These are phyloP conservation scores for Lamellibrachia columna DNA, from an alignment of 2,888 invertebrate genomes.

Conservation along the genomic window DNA sequence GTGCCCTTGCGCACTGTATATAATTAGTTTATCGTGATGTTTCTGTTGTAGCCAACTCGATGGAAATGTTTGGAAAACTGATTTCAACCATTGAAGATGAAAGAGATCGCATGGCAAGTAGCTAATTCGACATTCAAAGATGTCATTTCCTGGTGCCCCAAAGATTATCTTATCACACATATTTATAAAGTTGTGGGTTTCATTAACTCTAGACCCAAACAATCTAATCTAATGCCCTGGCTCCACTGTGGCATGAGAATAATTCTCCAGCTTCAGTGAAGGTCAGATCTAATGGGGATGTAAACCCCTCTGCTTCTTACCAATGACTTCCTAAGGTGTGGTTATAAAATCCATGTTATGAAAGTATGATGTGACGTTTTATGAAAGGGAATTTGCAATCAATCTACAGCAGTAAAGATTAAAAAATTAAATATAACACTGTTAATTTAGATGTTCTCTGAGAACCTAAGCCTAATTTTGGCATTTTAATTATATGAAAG, in stretches of 20 bases:
- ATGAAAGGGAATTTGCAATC: no score
- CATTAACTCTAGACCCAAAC: neutral
- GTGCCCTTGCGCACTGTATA: no score
- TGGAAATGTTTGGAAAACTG: conserved; percentile 90
- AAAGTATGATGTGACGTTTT: no score
- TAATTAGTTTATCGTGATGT: neutral
- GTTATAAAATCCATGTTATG: no score
- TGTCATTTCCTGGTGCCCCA: neutral
- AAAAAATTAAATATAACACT: no score
- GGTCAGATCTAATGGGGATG: neutral
- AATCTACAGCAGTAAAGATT: no score
- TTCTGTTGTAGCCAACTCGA: conserved; percentile 76
- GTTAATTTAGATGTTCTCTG: no score
- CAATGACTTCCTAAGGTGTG: no score
- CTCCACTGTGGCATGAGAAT: neutral
- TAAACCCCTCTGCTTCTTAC: neutral
- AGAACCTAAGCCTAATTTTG: no score
- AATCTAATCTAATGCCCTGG: neutral
- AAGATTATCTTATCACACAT: neutral
- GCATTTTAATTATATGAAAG: no score
- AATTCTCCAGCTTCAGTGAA: neutral
- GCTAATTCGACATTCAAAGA: neutral
- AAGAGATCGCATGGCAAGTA: conserved; percentile 88
- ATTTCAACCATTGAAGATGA: conserved; percentile 95
- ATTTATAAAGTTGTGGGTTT: neutral